A percentile compares a stretch with the other conserved stretches of the same genome.
phyloP scores from a whole-genome alignment of 2,888 invertebrate species.

The Patella ulyssiponensis region DNA sequence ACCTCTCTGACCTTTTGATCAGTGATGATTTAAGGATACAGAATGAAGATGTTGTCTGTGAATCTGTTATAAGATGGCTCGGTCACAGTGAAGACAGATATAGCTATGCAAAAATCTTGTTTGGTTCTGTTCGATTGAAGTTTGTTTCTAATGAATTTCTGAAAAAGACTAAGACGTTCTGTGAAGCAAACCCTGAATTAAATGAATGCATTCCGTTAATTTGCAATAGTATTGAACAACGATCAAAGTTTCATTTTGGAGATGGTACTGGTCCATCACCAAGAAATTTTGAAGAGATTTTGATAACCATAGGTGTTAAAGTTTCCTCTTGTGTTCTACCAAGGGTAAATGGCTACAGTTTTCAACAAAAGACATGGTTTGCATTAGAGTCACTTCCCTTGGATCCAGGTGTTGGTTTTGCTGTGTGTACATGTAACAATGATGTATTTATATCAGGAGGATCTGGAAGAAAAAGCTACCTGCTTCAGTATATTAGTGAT shows the following conservation, averaged over 20 bases:
- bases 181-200: neutral
- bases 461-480: conserved; percentile 37
- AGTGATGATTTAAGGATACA: conserved; percentile 88
- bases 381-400: conserved; percentile 40
- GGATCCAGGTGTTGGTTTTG: conserved; percentile 45
- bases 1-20: conserved; percentile 83
- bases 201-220: neutral
- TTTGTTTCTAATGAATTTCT: conserved; percentile 1
- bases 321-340: conserved; percentile 40
- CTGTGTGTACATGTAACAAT: conserved; percentile 42
- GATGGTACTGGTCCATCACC: conserved; percentile 8
- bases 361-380: conserved; percentile 39
- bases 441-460: conserved; percentile 44
- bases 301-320: conserved; percentile 41
- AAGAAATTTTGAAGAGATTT: conserved; percentile 44
- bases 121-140: neutral
- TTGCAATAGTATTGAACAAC: neutral
- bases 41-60: conserved; percentile 85
- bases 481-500: conserved; percentile 40
- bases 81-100: conserved; percentile 73
- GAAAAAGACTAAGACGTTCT: neutral
- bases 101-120: conserved; percentile 6
- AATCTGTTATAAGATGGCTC: conserved; percentile 80
- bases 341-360: conserved; percentile 46
- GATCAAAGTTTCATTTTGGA: conserved; percentile 5